Percentiles rank a stretch among this genome's conserved stretches.
phyloP scores from a whole-genome alignment of 2,797 vertebrate species.

The Phrynocephalus forsythii region DNA sequence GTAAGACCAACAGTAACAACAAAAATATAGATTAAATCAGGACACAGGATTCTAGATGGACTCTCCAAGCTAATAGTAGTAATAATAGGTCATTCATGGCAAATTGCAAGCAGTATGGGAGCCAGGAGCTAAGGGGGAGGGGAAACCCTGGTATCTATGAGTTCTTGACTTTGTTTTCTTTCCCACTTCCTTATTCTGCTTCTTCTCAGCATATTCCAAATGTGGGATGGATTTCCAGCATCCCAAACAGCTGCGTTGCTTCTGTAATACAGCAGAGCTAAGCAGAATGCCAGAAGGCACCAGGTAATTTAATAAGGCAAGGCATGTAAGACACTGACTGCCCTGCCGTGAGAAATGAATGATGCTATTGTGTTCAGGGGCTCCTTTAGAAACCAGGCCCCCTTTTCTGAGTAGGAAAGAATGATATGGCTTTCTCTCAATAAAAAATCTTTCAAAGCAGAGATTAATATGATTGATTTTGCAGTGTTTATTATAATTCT shows the following conservation, averaged over 20 bases:
- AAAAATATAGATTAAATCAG: not conserved
- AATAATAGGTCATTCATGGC: not conserved
- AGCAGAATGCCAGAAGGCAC: conserved; percentile 55
- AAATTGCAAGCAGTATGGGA: not conserved
- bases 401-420: conserved; percentile 21
- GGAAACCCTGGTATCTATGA: not conserved
- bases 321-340: conserved; percentile 36
- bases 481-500: conserved; percentile 39
- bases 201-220: conserved; percentile 46
- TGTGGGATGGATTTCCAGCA: conserved; percentile 4
- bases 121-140: not conserved
- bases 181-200: conserved; percentile 19
- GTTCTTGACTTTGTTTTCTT: conserved; percentile 14
- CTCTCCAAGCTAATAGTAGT: not conserved
- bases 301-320: conserved; percentile 67
- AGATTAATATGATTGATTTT: conserved; percentile 39
- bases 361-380: conserved; percentile 50
- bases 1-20: not conserved
- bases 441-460: not conserved
- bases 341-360: conserved; percentile 25
- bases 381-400: conserved; percentile 38
- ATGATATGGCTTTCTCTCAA: conserved; percentile 36
- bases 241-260: conserved; percentile 61
- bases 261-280: conserved; percentile 42
- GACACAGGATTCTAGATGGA: not conserved